A percentile compares a stretch with the other conserved stretches of the same genome.
Conservation (phyloP, 2,888 invertebrate species). For the Isoperla grammatica region DNA sequence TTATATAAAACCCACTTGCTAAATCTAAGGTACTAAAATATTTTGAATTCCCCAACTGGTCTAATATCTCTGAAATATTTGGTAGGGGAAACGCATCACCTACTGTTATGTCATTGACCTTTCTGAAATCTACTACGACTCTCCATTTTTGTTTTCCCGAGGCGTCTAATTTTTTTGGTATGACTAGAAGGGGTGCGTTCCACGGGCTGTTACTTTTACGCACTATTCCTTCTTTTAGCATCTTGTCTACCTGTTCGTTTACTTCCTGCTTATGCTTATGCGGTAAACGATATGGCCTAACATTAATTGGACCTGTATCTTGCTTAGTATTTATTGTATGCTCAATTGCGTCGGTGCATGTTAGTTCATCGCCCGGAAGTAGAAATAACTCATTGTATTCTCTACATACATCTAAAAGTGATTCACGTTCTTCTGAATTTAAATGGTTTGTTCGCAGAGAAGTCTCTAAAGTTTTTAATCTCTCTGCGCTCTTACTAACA, state of each 20-base stretch:
- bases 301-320: conserved; percentile 32
- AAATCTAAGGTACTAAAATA: conserved; percentile 6
- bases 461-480: conserved; percentile 16
- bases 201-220: conserved; percentile 21
- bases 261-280: conserved; percentile 37
- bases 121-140: conserved; percentile 3
- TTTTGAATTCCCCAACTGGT: conserved; percentile 1
- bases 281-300: conserved; percentile 36
- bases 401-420: background rate
- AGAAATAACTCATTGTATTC: conserved; percentile 36
- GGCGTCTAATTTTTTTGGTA: conserved; percentile 8
- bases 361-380: conserved; percentile 36
- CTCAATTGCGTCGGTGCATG: conserved; percentile 35
- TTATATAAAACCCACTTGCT: conserved; percentile 1
- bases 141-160: background rate
- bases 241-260: conserved; percentile 35
- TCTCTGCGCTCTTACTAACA: conserved; percentile 27
- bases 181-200: conserved; percentile 1
- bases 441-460: conserved; percentile 32
- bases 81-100: conserved; percentile 1
- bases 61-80: conserved; percentile 2
- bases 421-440: conserved; percentile 34
- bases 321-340: conserved; percentile 38
- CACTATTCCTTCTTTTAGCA: conserved; percentile 37
- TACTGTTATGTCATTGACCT: conserved; percentile 5